Evolutionary conservation across 2,797 vertebrate genomes (phyloP).

Genomic region (Alfaro cultratus): DNA sequence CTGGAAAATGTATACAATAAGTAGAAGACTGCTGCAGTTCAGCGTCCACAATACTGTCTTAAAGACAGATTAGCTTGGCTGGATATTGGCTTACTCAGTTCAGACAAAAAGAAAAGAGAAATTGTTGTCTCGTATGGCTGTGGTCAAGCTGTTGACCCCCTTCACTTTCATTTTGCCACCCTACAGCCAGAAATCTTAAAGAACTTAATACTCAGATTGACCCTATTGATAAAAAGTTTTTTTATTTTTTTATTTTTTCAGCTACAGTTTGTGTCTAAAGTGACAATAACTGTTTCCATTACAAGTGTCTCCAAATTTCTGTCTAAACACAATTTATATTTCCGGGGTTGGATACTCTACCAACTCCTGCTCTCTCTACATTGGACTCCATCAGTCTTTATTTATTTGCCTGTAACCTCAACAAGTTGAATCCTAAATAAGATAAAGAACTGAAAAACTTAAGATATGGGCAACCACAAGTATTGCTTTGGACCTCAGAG

Average conservation of each 20-base stretch:
- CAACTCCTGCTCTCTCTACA: neutral
- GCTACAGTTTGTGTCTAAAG: neutral
- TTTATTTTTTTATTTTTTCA: neutral
- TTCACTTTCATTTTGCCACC: neutral
- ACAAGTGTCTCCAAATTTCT: no score
- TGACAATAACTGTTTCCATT: neutral
- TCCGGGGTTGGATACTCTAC: no score
- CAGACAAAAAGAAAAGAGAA: neutral
- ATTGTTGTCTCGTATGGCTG: neutral
- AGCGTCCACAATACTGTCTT: neutral
- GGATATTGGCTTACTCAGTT: neutral
- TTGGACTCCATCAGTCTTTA: neutral
- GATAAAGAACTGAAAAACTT: neutral
- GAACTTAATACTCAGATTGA: neutral
- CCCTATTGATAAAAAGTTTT: neutral
- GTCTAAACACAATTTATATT: no score
- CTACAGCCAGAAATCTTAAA: neutral
- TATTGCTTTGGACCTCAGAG: neutral
- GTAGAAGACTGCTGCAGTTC: neutral
- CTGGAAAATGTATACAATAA: conserved; percentile 19
- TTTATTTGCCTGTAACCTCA: neutral
- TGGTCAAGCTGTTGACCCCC: neutral
- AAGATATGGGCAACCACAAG: neutral
- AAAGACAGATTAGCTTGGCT: neutral
- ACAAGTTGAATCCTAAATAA: neutral